Percentiles rank a stretch among this genome's conserved stretches.
Conservation (phyloP, 2,797 vertebrate species). For the Apogon talboti region DNA sequence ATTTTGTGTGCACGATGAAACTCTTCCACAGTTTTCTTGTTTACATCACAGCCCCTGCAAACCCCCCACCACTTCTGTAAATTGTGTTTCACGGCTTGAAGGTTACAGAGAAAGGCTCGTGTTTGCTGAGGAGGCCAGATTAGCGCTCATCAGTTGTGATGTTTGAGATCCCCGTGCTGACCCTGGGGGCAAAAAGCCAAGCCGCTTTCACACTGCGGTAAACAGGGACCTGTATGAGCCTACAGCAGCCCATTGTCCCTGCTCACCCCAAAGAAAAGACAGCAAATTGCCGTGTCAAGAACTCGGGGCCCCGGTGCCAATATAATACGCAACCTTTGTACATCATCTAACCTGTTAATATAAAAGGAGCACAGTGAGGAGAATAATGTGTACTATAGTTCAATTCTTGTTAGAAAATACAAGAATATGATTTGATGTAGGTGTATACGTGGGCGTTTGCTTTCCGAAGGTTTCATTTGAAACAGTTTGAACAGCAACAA, state of each 20-base stretch:
- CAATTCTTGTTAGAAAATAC: constrained; percentile 33
- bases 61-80: constrained; percentile 71
- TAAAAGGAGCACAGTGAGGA: constrained; percentile 50
- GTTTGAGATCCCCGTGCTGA: constrained; percentile 83
- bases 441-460: constrained; percentile 38
- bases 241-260: constrained; percentile 86
- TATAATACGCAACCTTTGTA: constrained; percentile 84
- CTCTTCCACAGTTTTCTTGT: constrained; percentile 46
- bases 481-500: constrained; percentile 42
- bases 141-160: constrained; percentile 90
- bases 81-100: constrained; percentile 79
- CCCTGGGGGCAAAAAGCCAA: constrained; percentile 84
- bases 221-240: constrained; percentile 77
- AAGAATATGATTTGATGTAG: constrained; percentile 25
- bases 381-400: constrained; percentile 14
- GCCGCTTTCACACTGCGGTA: constrained; percentile 85
- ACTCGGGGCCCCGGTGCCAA: constrained; percentile 83
- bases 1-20: constrained; percentile 21
- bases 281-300: constrained; percentile 93
- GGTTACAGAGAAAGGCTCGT: constrained; percentile 74
- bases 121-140: constrained; percentile 86
- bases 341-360: constrained; percentile 66
- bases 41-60: constrained; percentile 53
- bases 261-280: constrained; percentile 83
- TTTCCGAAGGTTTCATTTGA: constrained; percentile 36